These are phyloP conservation scores for Oreochromis grahami DNA, from an alignment of 2,797 vertebrate genomes.

Conservation along the genomic window DNA sequence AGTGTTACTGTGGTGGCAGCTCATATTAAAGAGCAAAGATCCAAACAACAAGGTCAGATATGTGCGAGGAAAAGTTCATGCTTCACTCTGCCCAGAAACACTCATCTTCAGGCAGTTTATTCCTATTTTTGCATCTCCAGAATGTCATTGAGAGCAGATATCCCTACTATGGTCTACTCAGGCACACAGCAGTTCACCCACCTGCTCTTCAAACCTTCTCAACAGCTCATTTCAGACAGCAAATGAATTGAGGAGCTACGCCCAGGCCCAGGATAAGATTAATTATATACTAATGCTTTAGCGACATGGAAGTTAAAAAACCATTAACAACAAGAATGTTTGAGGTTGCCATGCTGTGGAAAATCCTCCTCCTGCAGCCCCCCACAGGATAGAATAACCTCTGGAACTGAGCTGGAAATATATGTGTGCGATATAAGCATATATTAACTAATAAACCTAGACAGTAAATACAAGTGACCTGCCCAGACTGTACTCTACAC, in stretches of 20 bases:
- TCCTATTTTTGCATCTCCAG: not conserved
- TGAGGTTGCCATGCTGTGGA: not conserved
- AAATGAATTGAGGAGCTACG: not conserved
- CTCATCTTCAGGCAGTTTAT: not conserved
- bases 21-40: not conserved
- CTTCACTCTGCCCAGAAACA: not conserved
- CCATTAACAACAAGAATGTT: not conserved
- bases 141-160: not conserved
- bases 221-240: not conserved
- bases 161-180: not conserved
- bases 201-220: not conserved
- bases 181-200: not conserved
- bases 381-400: not conserved
- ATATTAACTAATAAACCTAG: not conserved
- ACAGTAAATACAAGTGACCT: not conserved
- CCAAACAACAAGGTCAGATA: not conserved
- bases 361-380: not conserved
- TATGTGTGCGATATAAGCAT: not conserved
- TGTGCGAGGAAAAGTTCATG: not conserved
- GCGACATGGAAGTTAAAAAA: not conserved
- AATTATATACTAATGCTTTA: not conserved
- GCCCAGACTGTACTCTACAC: not conserved
- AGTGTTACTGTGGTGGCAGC: not conserved
- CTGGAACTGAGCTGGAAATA: rapidly evolving
- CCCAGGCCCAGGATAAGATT: not conserved